These are phyloP conservation scores for Synergus laeviventris DNA, from an alignment of 2,888 invertebrate species.

Conservation along the genomic window DNA sequence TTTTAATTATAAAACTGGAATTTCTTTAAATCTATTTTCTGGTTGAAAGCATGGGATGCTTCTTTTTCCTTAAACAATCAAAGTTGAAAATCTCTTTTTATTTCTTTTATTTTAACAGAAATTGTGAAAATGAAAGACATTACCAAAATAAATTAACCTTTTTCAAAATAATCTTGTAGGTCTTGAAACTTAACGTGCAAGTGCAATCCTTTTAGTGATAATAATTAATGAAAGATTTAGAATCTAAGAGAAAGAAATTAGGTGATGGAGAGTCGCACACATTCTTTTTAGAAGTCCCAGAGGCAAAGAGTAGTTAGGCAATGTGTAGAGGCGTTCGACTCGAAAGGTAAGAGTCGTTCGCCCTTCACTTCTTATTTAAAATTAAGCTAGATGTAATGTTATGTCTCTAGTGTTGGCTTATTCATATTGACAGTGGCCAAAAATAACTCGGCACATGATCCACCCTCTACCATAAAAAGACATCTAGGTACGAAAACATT, in stretches of 20 bases:
- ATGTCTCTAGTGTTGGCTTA: constrained; percentile 65
- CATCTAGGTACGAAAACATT: constrained; percentile 59
- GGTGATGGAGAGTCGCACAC: constrained; percentile 50
- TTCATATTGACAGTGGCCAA: constrained; percentile 66
- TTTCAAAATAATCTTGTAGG: background rate
- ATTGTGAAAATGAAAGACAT: background rate
- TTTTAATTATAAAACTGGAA: too few relatives aligned
- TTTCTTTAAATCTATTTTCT: too few relatives aligned
- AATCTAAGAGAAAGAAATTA: constrained; percentile 26
- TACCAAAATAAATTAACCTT: background rate
- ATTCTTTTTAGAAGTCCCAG: constrained; percentile 67
- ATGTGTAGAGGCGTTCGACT: constrained; percentile 63
- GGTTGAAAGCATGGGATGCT: background rate
- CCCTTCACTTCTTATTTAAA: constrained; percentile 64
- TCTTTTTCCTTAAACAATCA: background rate
- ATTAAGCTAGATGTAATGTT: constrained; percentile 61
- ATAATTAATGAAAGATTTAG: constrained; percentile 49
- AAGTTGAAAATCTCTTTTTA: background rate
- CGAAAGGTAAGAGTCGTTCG: constrained; percentile 56
- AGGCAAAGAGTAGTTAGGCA: constrained; percentile 63
- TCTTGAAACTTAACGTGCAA: constrained; percentile 15
- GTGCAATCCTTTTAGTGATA: constrained; percentile 56
- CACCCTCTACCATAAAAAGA: constrained; percentile 66
- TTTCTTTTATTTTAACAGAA: background rate
- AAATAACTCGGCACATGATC: constrained; percentile 68